Percentiles rank a stretch among this genome's conserved stretches.
phyloP scores from a whole-genome alignment of 1,140 invertebrate species.

The Paralvinella palmiformis region DNA sequence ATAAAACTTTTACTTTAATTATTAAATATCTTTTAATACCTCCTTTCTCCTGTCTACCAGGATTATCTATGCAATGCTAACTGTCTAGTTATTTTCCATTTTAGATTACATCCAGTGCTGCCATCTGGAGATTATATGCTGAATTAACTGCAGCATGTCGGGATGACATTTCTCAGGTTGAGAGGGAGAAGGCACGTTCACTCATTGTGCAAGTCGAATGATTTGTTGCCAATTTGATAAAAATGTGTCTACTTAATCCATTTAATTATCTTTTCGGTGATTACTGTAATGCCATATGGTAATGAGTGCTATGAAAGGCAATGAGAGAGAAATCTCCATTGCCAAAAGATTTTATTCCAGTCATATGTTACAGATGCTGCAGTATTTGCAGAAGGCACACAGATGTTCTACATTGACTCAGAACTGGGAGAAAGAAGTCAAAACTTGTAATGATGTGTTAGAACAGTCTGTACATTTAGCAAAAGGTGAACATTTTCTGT shows the following conservation, averaged over 20 bases:
- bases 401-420: slow-evolving; percentile 51
- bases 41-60: too few species aligned
- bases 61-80: too few species aligned
- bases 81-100: too few species aligned
- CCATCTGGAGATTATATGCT: slow-evolving; percentile 75
- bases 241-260: neutral
- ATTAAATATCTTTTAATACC: neutral
- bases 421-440: slow-evolving; percentile 57
- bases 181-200: slow-evolving; percentile 25
- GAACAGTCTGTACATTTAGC: slow-evolving; percentile 34
- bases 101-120: slow-evolving; percentile 59
- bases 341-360: neutral
- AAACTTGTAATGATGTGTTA: slow-evolving; percentile 35
- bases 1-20: neutral
- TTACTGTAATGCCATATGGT: neutral
- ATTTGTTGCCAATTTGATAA: neutral
- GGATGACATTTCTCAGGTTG: slow-evolving; percentile 34
- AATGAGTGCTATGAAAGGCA: neutral
- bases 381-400: slow-evolving; percentile 54
- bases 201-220: neutral
- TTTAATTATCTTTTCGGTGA: neutral
- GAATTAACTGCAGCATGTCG: slow-evolving; percentile 52
- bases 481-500: slow-evolving; percentile 29
- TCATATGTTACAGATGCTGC: slow-evolving; percentile 50
- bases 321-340: neutral